A percentile compares a stretch with the other conserved stretches of the same genome.
Conservation (phyloP, 2,113 vertebrate species). For the Lynx canadensis region DNA sequence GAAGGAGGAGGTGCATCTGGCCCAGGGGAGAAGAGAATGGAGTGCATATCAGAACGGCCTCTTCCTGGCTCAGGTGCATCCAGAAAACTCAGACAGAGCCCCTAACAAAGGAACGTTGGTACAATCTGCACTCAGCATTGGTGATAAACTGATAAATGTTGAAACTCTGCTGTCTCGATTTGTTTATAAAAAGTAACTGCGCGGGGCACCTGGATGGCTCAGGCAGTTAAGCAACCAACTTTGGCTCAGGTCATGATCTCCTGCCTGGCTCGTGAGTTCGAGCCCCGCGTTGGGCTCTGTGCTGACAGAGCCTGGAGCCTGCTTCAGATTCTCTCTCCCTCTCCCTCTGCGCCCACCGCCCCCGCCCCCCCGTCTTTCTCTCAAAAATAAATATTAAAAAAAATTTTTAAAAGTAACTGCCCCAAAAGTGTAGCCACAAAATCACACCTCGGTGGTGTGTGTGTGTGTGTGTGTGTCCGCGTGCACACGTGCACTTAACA, state of each 20-base stretch:
- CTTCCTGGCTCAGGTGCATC: background rate
- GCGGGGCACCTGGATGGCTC: no score
- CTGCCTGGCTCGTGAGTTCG: no score
- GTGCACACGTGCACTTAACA: background rate
- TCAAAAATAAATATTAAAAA: no score
- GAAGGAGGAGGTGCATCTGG: background rate
- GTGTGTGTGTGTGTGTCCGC: background rate
- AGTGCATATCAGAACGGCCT: accelerated
- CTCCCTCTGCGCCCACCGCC: no score
- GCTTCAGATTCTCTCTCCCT: no score
- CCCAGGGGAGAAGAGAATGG: accelerated
- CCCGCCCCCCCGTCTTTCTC: no score
- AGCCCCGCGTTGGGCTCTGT: no score
- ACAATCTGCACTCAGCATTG: background rate
- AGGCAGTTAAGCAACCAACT: no score
- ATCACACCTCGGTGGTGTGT: background rate
- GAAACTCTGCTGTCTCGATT: background rate
- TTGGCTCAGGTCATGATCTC: no score
- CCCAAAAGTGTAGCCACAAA: background rate
- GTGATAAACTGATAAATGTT: background rate
- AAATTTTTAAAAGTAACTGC: background rate
- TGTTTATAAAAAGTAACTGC: background rate
- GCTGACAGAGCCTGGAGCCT: no score
- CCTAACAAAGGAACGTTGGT: background rate
- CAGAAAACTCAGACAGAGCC: background rate